Conservation (phyloP, 2,888 invertebrate species). For the Sinodicranocentrus sp. region DNA sequence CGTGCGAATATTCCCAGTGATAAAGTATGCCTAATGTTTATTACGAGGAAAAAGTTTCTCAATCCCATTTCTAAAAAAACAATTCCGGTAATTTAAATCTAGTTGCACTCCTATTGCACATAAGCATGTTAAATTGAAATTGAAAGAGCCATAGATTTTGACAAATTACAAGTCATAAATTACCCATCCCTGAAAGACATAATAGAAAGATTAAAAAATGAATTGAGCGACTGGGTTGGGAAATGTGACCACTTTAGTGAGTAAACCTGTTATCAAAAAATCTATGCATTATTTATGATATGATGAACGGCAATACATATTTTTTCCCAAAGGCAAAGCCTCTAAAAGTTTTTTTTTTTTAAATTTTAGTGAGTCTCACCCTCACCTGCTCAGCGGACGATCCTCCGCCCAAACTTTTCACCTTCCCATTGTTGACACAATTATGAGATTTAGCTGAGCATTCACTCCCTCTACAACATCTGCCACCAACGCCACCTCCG, state of each 20-base stretch:
- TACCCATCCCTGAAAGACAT: conserved; percentile 46
- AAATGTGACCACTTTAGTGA: not conserved
- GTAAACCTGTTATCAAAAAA: conserved; percentile 34
- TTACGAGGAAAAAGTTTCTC: not conserved
- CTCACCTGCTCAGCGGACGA: conserved; percentile 71
- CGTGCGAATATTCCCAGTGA: not conserved
- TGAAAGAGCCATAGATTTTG: not conserved
- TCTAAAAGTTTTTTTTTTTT: no score
- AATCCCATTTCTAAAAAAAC: not conserved
- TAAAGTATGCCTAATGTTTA: not conserved
- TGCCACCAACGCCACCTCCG: conserved; percentile 42
- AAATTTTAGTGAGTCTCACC: conserved; percentile 16
- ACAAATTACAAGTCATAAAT: conserved; percentile 64
- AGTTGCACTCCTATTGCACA: not conserved
- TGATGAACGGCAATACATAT: conserved; percentile 10
- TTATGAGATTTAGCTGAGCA: conserved; percentile 64
- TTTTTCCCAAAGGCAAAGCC: not conserved
- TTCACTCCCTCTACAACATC: conserved; percentile 55
- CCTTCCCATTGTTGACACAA: conserved; percentile 70
- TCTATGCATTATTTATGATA: conserved; percentile 65
- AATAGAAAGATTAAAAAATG: conserved; percentile 47
- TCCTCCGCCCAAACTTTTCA: conserved; percentile 71
- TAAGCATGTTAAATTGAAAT: not conserved
- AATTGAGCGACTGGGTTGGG: conserved; percentile 12
- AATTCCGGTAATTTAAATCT: not conserved